Evolutionary conservation across 2,113 vertebrate species (phyloP).

Genomic region (Spea bombifrons): DNA sequence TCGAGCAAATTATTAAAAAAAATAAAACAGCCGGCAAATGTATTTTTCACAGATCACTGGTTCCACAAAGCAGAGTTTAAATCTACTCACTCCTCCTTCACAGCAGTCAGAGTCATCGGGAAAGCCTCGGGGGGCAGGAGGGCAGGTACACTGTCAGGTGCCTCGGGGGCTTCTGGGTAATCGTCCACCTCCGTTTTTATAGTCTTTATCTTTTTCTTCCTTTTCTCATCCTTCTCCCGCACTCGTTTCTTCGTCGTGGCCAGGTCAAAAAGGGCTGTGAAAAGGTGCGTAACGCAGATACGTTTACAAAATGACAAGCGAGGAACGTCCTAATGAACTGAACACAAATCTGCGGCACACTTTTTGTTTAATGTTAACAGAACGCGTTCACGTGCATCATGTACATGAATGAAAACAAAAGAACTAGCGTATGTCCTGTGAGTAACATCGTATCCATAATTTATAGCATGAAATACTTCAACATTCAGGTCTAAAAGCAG

Average conservation of each 20-base stretch:
- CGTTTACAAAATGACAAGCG: too few species aligned
- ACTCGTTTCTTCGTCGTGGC: constrained; percentile 85
- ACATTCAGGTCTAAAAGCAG: too few species aligned
- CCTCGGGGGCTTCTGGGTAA: constrained; percentile 72
- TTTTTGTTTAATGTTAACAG: too few species aligned
- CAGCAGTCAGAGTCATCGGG: constrained; percentile 67
- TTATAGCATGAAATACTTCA: neutral
- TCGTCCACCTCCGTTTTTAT: constrained; percentile 90
- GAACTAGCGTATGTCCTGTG: too few species aligned
- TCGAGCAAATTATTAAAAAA: neutral
- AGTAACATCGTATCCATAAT: neutral
- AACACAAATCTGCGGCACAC: too few species aligned
- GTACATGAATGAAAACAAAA: too few species aligned
- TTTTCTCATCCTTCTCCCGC: constrained; percentile 84
- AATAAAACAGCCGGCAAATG: neutral
- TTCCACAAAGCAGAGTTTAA: too few species aligned
- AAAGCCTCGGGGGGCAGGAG: constrained; percentile 71
- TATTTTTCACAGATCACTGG: neutral
- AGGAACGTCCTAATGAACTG: too few species aligned
- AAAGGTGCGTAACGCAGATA: too few species aligned
- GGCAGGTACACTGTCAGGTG: constrained; percentile 61
- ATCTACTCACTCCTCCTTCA: constrained; percentile 91
- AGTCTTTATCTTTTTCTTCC: constrained; percentile 82
- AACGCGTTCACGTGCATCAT: too few species aligned
- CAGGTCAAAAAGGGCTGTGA: constrained; percentile 79